phyloP scores from a whole-genome alignment of 2,888 invertebrate genomes.

The Labia minor region DNA sequence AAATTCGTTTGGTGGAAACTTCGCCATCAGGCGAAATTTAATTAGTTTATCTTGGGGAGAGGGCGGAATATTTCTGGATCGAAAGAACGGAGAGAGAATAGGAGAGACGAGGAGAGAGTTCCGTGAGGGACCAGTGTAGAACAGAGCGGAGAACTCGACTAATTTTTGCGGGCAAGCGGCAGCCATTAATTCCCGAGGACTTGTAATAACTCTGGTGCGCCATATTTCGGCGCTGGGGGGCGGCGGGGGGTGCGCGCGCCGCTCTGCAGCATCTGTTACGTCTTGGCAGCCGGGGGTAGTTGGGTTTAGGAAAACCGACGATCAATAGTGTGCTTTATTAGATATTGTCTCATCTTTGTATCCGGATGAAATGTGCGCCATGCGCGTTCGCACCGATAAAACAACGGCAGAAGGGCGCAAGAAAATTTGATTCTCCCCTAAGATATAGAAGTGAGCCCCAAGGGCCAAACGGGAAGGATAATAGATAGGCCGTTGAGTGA shows the following conservation, averaged over 20 bases:
- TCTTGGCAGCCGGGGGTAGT: neutral
- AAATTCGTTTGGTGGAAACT: neutral
- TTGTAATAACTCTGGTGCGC: constrained; percentile 13
- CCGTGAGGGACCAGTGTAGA: neutral
- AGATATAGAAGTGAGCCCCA: neutral
- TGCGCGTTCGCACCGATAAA: neutral
- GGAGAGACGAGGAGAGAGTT: neutral
- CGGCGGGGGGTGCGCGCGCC: neutral
- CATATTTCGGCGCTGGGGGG: neutral
- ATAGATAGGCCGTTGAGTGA: constrained; percentile 7
- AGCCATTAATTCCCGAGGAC: neutral
- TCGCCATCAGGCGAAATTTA: constrained; percentile 13
- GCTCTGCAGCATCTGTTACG: constrained; percentile 1
- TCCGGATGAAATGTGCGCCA: constrained; percentile 7
- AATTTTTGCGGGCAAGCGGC: constrained; percentile 13
- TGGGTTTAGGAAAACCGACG: neutral
- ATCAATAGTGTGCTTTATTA: constrained; percentile 13
- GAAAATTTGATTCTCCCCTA: too few species aligned
- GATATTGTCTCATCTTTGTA: constrained; percentile 13
- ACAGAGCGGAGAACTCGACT: neutral
- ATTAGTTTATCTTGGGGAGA: neutral
- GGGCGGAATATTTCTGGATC: neutral
- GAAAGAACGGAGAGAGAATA: neutral
- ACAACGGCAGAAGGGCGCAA: neutral
- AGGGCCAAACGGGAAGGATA: neutral